phyloP scores from a whole-genome alignment of 2,797 vertebrate species.

The Danio albolineatus region DNA sequence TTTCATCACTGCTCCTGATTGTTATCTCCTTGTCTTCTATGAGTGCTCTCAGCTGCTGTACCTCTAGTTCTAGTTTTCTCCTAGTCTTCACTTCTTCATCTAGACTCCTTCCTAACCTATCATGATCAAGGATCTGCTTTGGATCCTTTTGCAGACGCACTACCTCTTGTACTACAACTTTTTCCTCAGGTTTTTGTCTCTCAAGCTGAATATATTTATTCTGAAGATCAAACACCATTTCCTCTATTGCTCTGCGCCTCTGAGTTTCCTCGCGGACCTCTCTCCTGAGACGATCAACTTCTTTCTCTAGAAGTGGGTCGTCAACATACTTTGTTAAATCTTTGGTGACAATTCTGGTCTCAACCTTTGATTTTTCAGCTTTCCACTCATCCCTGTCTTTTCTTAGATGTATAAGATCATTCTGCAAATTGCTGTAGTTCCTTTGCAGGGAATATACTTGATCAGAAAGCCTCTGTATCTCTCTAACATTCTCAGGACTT shows the following conservation, averaged over 20 bases:
- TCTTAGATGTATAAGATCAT: constrained; percentile 81
- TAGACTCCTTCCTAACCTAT: constrained; percentile 83
- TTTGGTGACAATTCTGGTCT: constrained; percentile 88
- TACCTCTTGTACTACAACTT: constrained; percentile 89
- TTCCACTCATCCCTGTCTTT: constrained; percentile 89
- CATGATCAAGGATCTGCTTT: constrained; percentile 84
- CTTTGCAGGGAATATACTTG: constrained; percentile 85
- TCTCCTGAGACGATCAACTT: constrained; percentile 87
- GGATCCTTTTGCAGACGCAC: constrained; percentile 90
- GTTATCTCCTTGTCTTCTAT: constrained; percentile 84
- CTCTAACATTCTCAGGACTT: constrained; percentile 90
- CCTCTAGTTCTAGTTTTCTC: constrained; percentile 85
- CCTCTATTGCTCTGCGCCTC: constrained; percentile 85
- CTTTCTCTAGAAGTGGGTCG: constrained; percentile 92
- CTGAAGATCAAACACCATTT: constrained; percentile 88
- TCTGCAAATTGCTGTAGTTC: constrained; percentile 75
- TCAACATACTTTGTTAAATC: constrained; percentile 90
- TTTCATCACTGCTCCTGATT: constrained; percentile 86
- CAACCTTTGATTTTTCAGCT: constrained; percentile 90
- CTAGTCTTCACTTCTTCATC: constrained; percentile 87
- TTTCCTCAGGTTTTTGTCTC: constrained; percentile 91
- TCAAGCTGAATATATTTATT: constrained; percentile 90
- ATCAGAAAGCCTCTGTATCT: constrained; percentile 88
- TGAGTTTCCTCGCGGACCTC: constrained; percentile 87
- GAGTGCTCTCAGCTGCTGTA: constrained; percentile 82